Evolutionary conservation across 2,113 vertebrate species (phyloP), one percentile per base, ranked within the genome.

Genomic region (Epinephelus moara): DNA sequence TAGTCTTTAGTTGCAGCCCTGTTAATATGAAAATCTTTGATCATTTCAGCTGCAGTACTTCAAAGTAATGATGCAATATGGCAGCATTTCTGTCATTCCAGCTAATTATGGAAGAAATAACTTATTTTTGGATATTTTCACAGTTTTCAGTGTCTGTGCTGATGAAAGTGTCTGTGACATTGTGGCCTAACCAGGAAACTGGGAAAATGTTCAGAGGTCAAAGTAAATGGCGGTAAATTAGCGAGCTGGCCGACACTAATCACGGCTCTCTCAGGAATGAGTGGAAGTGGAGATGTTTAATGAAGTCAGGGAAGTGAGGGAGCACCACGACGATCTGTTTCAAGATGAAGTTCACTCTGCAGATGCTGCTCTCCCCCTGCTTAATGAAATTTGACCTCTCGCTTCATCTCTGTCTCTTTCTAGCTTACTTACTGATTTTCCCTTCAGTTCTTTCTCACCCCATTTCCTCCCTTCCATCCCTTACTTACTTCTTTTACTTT

Each of bases 181-280:
- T 61, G n/a, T 47, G 27, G 13, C n/a, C 62, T 10, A 19, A 57
- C n/a, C 49, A 27, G 52, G 11, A 25, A 47, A 19, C 61, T 53
- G 70, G 21, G 25, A 33, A 64, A 53, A 56, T 14, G 30, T 17
- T 23, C 23, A 25, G 59, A 78, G 87, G 77, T 81, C 74, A 59
- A 52, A 40, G 74, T 70, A 68, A 84, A 90, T 85, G 70, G 85
- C 55, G 37, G 33, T 47, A 70, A 87, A 80, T 84, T 63, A 84
- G 55, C 23, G 42, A 72, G 52, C 52, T 52, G 60, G 68, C 70
- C 75, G 15, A 6, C 56, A 9, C 50, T 91, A 81, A 86, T 89
- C 81, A 81, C 53, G 10, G 73, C 83, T 85, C 81, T 61, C 72
- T 71, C 33, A 47, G 72, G 59, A 30, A 67, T 18, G 75, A 89